Evolutionary conservation across 2,888 invertebrate species (phyloP).

Genomic region (Melieria picta): DNA sequence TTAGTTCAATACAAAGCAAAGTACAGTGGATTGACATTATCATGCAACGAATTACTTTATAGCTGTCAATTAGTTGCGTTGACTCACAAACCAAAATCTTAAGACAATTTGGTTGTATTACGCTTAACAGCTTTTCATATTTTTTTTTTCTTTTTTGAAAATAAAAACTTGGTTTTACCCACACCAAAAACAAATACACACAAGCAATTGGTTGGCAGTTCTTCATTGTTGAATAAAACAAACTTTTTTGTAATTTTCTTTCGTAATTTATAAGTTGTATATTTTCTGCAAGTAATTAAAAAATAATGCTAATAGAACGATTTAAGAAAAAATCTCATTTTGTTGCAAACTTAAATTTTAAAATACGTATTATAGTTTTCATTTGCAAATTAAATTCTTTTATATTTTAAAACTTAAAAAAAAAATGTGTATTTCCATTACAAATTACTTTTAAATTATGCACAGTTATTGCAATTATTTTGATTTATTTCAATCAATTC

Average conservation of each 20-base stretch:
- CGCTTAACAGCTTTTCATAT: too few species aligned
- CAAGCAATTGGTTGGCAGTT: constrained; percentile 12
- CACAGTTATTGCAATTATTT: background rate
- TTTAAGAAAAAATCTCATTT: background rate
- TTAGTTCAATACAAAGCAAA: too few species aligned
- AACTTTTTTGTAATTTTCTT: constrained; percentile 15
- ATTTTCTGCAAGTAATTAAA: constrained; percentile 1
- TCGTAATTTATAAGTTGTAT: constrained; percentile 7
- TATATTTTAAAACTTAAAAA: background rate
- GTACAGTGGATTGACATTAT: too few species aligned
- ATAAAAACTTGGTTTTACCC: constrained; percentile 48
- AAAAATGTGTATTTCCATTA: background rate
- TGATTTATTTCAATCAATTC: background rate
- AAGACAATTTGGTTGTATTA: background rate
- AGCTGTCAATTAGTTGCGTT: too few species aligned
- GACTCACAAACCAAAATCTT: background rate
- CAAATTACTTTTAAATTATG: background rate
- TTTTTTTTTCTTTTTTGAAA: constrained; percentile 27
- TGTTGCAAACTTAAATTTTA: background rate
- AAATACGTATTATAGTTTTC: background rate
- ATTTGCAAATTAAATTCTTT: background rate
- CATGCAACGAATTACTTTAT: too few species aligned
- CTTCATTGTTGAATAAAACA: constrained; percentile 20
- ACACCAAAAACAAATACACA: constrained; percentile 21
- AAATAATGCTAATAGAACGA: background rate